Evolutionary conservation across 2,113 vertebrate genomes (phyloP), one percentile per base, ranked within the genome.

Genomic region (Oncorhynchus clarkii): DNA sequence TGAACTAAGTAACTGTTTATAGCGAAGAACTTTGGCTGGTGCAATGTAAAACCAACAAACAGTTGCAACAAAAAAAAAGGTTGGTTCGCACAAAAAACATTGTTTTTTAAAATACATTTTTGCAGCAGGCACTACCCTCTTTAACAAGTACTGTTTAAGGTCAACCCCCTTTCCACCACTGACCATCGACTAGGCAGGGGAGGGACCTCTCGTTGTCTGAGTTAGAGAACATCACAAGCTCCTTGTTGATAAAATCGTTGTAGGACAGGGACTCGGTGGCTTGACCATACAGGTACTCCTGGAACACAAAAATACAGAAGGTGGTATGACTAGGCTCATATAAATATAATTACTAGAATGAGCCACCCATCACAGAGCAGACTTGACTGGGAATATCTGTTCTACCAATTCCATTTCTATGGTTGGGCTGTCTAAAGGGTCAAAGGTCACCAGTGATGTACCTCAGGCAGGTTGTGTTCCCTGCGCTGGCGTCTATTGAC

Each of bases 151-250:
- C 4, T 57, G 54, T 57, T 57, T 57, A 57, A 20, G 16, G 1
- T 20, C 18, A 22, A 57, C 12, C 1, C 39, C 39, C 0, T 16
- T 16, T 51, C 11, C 16, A 18, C 68, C 9, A 82, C 96, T 86
- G 79, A 99, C 97, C 98, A 78, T 99, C 97, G 57, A 99, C 96
- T 86, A 98, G 88, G 20, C 96, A 99, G 0, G 98, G 97, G 83
- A 99, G 94, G n/a, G 98, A 99, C 77, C 98, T 90, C 80, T 99
- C 97, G 3, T 99, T 99, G 87, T 99, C 98, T 0, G 97, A 97
- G 90, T 99, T 99, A 76, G 98, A 99, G 92, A 96, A 99, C 29
- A 96, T 93, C 18, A 99, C 95, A 75, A 99, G 90, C 86, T 99
- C 97, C 86, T 99, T 99, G 92, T 99, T 98, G 90, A 99, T 95